These are phyloP conservation scores for Andricus curvator DNA, from an alignment of 2,888 invertebrate genomes.

Conservation along the genomic window DNA sequence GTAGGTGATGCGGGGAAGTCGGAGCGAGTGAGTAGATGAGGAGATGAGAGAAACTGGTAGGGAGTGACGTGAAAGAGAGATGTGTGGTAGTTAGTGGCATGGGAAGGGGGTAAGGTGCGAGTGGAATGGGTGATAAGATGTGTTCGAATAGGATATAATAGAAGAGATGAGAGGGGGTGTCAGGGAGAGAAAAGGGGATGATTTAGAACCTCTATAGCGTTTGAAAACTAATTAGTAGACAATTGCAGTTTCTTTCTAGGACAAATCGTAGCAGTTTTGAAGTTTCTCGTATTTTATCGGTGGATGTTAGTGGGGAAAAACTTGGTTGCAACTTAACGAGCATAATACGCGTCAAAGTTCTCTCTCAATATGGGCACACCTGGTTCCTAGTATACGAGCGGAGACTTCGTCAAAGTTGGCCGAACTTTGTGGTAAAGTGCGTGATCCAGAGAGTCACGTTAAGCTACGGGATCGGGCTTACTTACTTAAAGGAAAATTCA, in stretches of 20 bases:
- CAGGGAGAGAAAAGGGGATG: too few species aligned
- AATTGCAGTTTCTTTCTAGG: neutral
- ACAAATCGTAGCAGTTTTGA: conserved; percentile 14
- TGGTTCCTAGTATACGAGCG: conserved; percentile 53
- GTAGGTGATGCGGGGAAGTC: too few species aligned
- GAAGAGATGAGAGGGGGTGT: too few species aligned
- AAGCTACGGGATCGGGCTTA: conserved; percentile 55
- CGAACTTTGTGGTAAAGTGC: conserved; percentile 63
- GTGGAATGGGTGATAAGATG: too few species aligned
- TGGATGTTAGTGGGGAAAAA: conserved; percentile 2
- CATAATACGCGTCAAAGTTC: conserved; percentile 71
- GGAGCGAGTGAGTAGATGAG: too few species aligned
- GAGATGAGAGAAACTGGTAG: too few species aligned
- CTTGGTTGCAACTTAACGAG: conserved; percentile 63
- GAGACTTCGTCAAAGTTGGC: conserved; percentile 42
- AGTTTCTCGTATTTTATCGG: conserved; percentile 27
- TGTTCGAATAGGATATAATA: too few species aligned
- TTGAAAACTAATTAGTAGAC: neutral
- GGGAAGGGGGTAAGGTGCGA: too few species aligned
- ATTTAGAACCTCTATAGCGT: neutral
- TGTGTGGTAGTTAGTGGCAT: too few species aligned
- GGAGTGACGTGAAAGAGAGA: too few species aligned
- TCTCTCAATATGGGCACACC: conserved; percentile 56
- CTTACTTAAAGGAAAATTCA: conserved; percentile 43
- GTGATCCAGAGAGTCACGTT: conserved; percentile 58